Percentiles rank a stretch among this genome's conserved stretches.
Evolutionary conservation across 2,113 vertebrate genomes (phyloP).

Genomic region (Centropristis striata): DNA sequence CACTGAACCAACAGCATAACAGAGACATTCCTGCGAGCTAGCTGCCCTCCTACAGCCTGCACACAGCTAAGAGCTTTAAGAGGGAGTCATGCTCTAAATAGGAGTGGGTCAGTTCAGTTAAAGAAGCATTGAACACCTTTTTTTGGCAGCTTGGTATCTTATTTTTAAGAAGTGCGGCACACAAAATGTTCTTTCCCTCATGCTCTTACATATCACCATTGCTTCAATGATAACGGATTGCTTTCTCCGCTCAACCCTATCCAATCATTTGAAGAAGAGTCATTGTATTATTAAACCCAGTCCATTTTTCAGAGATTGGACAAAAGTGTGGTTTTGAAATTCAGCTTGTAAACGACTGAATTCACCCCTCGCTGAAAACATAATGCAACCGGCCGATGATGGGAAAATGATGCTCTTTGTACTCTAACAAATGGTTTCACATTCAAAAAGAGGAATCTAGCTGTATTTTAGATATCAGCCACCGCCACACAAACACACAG

Average conservation of each 20-base stretch:
- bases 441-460: constrained; percentile 43
- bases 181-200: constrained; percentile 16
- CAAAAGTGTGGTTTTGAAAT: constrained; percentile 37
- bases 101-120: constrained; percentile 55
- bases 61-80: constrained; percentile 59
- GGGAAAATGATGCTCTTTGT: constrained; percentile 56
- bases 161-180: constrained; percentile 34
- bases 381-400: constrained; percentile 22
- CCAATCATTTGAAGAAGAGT: constrained; percentile 1
- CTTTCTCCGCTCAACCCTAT: not conserved
- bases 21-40: constrained; percentile 60
- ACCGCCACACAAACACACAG: constrained; percentile 31
- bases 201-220: not conserved
- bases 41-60: constrained; percentile 60
- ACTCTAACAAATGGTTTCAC: constrained; percentile 41
- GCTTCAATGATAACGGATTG: not conserved
- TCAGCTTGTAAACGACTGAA: constrained; percentile 31
- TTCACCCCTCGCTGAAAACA: constrained; percentile 33
- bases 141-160: constrained; percentile 26
- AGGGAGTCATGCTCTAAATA: constrained; percentile 56
- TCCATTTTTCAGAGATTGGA: constrained; percentile 27
- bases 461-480: constrained; percentile 52
- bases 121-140: constrained; percentile 55
- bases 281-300: constrained; percentile 7
- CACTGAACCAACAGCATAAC: constrained; percentile 55